These are phyloP conservation scores for Carduelis carduelis DNA, from an alignment of 2,797 vertebrate species.

Conservation along the genomic window DNA sequence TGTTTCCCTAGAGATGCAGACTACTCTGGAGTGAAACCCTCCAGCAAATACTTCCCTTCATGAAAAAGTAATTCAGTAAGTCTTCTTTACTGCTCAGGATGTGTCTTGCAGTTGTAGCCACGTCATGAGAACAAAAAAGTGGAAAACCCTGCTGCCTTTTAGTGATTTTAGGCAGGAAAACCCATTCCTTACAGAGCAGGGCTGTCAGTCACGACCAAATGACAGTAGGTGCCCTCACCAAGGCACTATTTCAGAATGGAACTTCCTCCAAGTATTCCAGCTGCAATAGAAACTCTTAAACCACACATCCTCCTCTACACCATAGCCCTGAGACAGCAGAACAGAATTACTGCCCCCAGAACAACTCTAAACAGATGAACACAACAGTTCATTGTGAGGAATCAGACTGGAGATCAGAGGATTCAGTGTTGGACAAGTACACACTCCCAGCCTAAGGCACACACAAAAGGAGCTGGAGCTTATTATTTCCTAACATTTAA, in stretches of 20 bases:
- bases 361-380: neutral
- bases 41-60: neutral
- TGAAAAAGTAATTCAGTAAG: neutral
- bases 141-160: neutral
- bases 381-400: neutral
- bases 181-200: neutral
- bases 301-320: neutral
- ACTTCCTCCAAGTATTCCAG: neutral
- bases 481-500: neutral
- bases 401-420: neutral
- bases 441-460: neutral
- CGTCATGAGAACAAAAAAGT: neutral
- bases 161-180: neutral
- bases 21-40: neutral
- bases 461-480: neutral
- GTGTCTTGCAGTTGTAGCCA: neutral
- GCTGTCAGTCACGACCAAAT: neutral
- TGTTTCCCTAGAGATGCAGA: neutral
- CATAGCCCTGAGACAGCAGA: neutral
- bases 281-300: neutral
- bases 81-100: neutral
- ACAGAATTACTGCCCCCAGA: neutral
- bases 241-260: neutral
- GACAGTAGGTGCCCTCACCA: neutral
- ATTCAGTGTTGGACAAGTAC: neutral